phyloP scores from a whole-genome alignment of 35 echinoderm and acorn worm genomes.

The Nesometra sesokonis region DNA sequence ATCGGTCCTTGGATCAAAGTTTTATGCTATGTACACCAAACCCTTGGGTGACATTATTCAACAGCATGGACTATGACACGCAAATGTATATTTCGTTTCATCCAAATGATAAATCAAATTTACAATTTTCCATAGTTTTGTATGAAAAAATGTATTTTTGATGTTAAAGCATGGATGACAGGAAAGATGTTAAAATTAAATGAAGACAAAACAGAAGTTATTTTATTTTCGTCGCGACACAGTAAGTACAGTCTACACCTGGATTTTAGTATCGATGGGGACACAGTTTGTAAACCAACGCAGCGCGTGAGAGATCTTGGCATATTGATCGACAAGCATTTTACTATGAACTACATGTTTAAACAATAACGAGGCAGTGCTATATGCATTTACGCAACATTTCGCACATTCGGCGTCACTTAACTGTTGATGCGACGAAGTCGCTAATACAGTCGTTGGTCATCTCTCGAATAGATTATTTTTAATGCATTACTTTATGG shows the following conservation, averaged over 20 bases:
- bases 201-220: no score
- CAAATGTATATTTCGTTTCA: no score
- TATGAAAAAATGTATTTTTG: no score
- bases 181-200: no score
- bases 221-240: no score
- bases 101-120: no score
- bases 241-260: no score
- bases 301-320: not conserved
- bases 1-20: not conserved
- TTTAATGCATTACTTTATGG: conserved; percentile 10
- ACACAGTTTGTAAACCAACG: not conserved
- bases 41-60: not conserved
- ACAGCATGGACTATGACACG: no score
- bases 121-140: no score
- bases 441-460: not conserved
- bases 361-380: not conserved
- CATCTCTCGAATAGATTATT: not conserved
- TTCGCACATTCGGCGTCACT: not conserved
- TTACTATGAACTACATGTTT: not conserved
- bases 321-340: not conserved
- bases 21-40: not conserved
- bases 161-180: no score
- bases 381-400: no score
- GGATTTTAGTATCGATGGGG: not conserved
- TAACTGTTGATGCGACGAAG: not conserved